Evolutionary conservation across 2,113 vertebrate genomes (phyloP).

Genomic region (Prionailurus viverrinus): DNA sequence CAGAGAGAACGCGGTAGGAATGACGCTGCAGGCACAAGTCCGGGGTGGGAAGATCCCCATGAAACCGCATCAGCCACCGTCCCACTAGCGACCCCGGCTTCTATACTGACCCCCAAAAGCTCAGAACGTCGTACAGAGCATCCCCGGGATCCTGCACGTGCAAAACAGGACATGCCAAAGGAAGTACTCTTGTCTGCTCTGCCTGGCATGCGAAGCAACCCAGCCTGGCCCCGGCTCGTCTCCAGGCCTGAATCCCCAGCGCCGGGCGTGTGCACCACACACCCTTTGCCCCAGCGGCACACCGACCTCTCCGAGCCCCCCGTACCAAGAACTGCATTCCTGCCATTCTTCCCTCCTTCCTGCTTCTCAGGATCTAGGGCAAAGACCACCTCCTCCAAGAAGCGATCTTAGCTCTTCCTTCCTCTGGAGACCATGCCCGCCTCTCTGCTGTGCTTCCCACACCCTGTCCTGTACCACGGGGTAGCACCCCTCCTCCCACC

Average conservation of each 20-base stretch:
- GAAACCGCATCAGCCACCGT: background rate
- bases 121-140: background rate
- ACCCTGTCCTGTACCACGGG: background rate
- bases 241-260: background rate
- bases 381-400: background rate
- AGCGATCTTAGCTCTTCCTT: background rate
- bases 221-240: background rate
- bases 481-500: background rate
- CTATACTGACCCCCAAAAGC: background rate
- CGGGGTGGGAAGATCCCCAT: background rate
- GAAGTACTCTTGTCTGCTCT: background rate
- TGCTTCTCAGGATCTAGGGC: background rate
- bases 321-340: background rate
- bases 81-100: background rate
- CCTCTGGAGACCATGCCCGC: background rate
- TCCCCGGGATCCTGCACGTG: background rate
- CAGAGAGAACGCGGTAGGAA: background rate
- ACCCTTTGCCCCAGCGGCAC: background rate
- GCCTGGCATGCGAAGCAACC: background rate
- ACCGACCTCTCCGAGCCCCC: background rate
- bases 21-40: background rate
- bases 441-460: background rate
- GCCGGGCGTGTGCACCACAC: too few species aligned
- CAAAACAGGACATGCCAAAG: background rate
- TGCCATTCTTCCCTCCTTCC: slow-evolving; percentile 35